A percentile compares a stretch with the other conserved stretches of the same genome.
These are phyloP conservation scores for Hetaerina americana DNA, from an alignment of 1,140 invertebrate species.

Conservation along the genomic window DNA sequence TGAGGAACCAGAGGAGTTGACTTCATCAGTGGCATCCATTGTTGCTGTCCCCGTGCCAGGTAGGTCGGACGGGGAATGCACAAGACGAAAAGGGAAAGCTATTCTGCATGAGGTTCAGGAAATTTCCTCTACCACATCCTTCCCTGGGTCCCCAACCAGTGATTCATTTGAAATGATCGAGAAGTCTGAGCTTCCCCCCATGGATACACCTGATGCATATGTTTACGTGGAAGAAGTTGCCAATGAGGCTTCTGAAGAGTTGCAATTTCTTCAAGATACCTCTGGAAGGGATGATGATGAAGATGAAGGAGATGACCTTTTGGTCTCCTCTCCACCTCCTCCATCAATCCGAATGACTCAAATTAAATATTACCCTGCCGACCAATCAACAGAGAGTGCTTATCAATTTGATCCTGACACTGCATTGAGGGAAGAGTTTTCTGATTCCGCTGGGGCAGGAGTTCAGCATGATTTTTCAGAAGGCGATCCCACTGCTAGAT, in stretches of 20 bases:
- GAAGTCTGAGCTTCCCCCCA: constrained; percentile 57
- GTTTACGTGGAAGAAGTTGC: constrained; percentile 76
- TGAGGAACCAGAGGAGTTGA: constrained; percentile 24
- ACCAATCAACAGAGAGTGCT: constrained; percentile 31
- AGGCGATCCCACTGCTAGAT: not conserved
- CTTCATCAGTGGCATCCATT: not conserved
- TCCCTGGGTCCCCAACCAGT: constrained; percentile 50
- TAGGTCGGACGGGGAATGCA: not conserved
- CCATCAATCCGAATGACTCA: constrained; percentile 38
- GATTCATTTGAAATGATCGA: constrained; percentile 83
- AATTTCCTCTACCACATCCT: not conserved
- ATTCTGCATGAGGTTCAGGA: not conserved
- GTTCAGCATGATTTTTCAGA: not conserved
- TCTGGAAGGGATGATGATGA: constrained; percentile 33
- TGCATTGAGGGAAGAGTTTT: constrained; percentile 35
- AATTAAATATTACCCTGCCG: constrained; percentile 32
- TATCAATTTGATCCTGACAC: constrained; percentile 50
- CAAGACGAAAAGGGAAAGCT: not conserved
- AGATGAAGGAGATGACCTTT: constrained; percentile 59
- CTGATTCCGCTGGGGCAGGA: constrained; percentile 4
- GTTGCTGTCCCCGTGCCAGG: not conserved
- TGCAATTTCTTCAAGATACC: constrained; percentile 31
- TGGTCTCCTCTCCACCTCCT: constrained; percentile 45
- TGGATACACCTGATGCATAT: constrained; percentile 49
- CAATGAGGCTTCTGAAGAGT: constrained; percentile 59